A percentile compares a stretch with the other conserved stretches of the same genome.
These are phyloP conservation scores for Cyphomyrus discorhynchus DNA, from an alignment of 2,113 vertebrate genomes.

Conservation along the genomic window DNA sequence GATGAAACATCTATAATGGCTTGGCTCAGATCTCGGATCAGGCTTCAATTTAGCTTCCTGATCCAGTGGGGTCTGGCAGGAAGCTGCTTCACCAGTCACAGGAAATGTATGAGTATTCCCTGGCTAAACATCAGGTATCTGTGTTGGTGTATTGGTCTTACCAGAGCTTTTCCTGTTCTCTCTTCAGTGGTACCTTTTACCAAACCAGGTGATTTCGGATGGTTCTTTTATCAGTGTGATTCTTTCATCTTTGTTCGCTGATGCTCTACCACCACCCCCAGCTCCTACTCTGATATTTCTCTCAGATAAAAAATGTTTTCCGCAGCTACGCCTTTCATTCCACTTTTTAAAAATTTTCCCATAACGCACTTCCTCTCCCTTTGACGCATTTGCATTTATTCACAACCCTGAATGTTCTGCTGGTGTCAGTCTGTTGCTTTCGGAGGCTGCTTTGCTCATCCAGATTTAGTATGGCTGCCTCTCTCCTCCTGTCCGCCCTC, in stretches of 20 bases:
- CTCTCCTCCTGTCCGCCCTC: conserved; percentile 8
- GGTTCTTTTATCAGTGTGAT: background rate
- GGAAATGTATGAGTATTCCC: background rate
- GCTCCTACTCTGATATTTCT: conserved; percentile 62
- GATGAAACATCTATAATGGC: background rate
- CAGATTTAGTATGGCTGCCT: background rate
- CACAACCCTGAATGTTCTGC: background rate
- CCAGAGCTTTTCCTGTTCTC: background rate
- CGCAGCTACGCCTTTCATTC: background rate
- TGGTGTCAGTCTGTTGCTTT: conserved; percentile 11
- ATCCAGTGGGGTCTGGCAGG: background rate
- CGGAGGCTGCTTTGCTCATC: background rate
- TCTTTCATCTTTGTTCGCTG: background rate
- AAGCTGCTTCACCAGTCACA: background rate
- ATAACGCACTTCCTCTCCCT: background rate
- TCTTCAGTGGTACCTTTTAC: background rate
- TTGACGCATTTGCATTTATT: background rate
- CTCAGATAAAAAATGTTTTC: background rate
- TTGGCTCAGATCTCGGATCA: background rate
- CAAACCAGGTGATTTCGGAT: background rate
- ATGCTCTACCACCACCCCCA: conserved; percentile 62
- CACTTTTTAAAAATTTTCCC: background rate
- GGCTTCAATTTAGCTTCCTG: background rate
- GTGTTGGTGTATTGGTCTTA: background rate
- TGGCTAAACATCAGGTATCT: background rate